Evolutionary conservation across 2,888 invertebrate species (phyloP).

Genomic region (Abrostola triplasia): DNA sequence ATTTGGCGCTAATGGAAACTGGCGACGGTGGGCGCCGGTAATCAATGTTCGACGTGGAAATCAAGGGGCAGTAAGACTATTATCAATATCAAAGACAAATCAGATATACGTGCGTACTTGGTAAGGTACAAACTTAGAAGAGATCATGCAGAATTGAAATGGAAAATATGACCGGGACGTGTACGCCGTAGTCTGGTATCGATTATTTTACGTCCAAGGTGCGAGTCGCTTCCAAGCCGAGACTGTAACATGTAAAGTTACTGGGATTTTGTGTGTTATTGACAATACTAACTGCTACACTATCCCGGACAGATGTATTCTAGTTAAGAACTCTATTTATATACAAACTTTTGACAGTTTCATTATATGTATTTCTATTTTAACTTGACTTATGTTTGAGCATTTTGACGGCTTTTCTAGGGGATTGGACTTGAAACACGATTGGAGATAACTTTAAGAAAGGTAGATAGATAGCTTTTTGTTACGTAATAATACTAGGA

Average conservation of each 20-base stretch:
- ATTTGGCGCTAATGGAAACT: constrained; percentile 86
- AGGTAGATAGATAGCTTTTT: not conserved
- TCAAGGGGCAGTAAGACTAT: constrained; percentile 72
- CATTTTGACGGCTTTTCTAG: not conserved
- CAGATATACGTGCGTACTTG: constrained; percentile 36
- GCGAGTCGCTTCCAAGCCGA: constrained; percentile 42
- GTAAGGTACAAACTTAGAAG: constrained; percentile 29
- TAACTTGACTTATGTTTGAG: constrained; percentile 3
- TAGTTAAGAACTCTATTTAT: not conserved
- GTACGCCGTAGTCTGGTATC: constrained; percentile 46
- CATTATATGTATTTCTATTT: constrained; percentile 6
- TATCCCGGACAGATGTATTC: constrained; percentile 1
- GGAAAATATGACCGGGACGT: constrained; percentile 35
- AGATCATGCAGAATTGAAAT: constrained; percentile 32
- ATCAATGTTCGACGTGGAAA: constrained; percentile 85
- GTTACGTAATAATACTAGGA: too few relatives aligned
- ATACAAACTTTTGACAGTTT: constrained; percentile 7
- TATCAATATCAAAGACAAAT: constrained; percentile 62
- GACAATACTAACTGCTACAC: constrained; percentile 12
- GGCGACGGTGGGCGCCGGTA: constrained; percentile 81
- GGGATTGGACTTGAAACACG: constrained; percentile 2
- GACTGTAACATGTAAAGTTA: constrained; percentile 39
- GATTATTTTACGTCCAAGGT: constrained; percentile 58
- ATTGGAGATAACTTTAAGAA: not conserved
- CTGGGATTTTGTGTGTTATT: constrained; percentile 29